These are phyloP conservation scores for Spongia lamella DNA, from an alignment of 37 sponge, comb jelly and placozoan species.

Conservation along the genomic window DNA sequence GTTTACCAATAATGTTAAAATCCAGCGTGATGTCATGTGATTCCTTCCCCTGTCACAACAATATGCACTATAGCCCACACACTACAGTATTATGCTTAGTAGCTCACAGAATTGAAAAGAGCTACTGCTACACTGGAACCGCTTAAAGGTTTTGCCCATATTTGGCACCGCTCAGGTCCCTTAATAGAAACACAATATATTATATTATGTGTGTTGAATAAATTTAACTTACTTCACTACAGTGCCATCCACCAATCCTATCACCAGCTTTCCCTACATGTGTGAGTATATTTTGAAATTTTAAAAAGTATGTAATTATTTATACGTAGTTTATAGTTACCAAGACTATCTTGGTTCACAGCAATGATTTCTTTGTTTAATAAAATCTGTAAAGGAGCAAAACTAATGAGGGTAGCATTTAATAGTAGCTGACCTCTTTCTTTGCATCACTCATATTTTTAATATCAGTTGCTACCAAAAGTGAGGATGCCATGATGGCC, in stretches of 20 bases:
- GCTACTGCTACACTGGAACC: constrained; percentile 61
- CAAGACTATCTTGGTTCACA: constrained; percentile 71
- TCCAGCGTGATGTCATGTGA: constrained; percentile 45
- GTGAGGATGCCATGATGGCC: constrained; percentile 62
- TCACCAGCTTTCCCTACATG: constrained; percentile 48
- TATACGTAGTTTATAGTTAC: constrained; percentile 7
- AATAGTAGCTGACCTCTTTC: constrained; percentile 48
- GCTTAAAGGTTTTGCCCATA: constrained; percentile 65
- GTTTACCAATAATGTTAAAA: constrained; percentile 41
- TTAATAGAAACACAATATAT: not conserved
- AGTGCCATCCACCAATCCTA: constrained; percentile 36
- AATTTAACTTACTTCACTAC: constrained; percentile 16
- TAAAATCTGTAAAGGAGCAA: constrained; percentile 31
- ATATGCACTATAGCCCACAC: not conserved
- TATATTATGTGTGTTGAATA: not conserved
- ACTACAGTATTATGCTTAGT: not conserved
- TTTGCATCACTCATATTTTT: constrained; percentile 69
- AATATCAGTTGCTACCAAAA: constrained; percentile 77
- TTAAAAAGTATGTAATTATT: too few relatives aligned
- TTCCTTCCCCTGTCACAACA: constrained; percentile 1
- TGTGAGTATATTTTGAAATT: not conserved
- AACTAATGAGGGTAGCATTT: too few relatives aligned
- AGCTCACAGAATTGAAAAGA: constrained; percentile 73
- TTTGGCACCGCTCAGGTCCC: constrained; percentile 52
- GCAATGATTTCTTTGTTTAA: constrained; percentile 78